A percentile compares a stretch with the other conserved stretches of the same genome.
phyloP scores from a whole-genome alignment of 2,888 invertebrate species.

The Pediacus dermestoides region DNA sequence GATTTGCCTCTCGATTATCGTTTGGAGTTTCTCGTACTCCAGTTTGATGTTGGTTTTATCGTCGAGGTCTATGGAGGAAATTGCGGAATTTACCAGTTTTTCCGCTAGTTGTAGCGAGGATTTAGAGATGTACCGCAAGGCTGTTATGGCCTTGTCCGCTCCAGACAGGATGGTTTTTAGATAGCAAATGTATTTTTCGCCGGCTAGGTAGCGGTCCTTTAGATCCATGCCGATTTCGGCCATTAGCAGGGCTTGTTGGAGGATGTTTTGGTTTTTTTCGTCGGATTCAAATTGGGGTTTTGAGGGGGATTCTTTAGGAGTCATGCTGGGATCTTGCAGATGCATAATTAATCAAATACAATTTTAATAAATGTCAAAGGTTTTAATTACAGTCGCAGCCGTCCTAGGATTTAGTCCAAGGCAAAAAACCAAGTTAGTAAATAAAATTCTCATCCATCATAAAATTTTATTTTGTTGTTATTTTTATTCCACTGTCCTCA shows the following conservation, averaged over 20 bases:
- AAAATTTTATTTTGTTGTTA: no score
- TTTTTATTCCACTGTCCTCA: no score
- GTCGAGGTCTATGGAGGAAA: conserved; percentile 19
- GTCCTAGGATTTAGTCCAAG: no score
- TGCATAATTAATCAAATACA: no score
- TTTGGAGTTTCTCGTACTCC: conserved; percentile 44
- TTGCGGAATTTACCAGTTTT: conserved; percentile 31
- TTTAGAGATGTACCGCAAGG: conserved; percentile 43
- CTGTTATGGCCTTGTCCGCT: conserved; percentile 43
- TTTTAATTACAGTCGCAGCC: no score
- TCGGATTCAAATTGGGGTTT: no score
- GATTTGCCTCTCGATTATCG: conserved; percentile 44
- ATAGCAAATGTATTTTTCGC: conserved; percentile 47
- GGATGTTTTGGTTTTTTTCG: conserved; percentile 43
- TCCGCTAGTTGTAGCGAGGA: conserved; percentile 43
- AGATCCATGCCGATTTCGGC: conserved; percentile 49
- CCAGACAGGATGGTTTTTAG: conserved; percentile 43
- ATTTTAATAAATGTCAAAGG: no score
- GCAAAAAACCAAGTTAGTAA: no score
- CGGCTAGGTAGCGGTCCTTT: conserved; percentile 42
- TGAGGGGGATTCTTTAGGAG: no score
- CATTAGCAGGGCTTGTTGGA: conserved; percentile 44
- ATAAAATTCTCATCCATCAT: no score
- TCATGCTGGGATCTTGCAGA: no score
- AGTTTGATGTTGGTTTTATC: conserved; percentile 20